phyloP scores from a whole-genome alignment of 2,888 invertebrate species.

The Dioctria linearis region DNA sequence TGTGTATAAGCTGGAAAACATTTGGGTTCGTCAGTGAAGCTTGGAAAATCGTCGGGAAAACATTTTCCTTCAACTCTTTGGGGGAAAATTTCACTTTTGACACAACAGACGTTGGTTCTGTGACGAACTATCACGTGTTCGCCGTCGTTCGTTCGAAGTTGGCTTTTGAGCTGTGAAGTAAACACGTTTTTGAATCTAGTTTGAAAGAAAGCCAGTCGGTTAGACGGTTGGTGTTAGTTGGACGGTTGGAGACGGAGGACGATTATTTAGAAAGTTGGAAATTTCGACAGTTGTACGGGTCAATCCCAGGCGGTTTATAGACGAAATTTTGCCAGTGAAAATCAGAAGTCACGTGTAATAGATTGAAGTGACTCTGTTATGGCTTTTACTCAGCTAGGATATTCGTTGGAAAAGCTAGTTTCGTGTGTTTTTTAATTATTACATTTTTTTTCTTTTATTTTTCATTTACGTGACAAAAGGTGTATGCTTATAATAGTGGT shows the following conservation, averaged over 20 bases:
- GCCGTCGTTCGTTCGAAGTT: background rate
- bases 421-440: constrained; percentile 41
- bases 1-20: background rate
- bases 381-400: constrained; percentile 11
- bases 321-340: constrained; percentile 9
- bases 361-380: constrained; percentile 17
- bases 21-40: constrained; percentile 4
- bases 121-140: constrained; percentile 28
- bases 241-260: too few species aligned
- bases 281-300: background rate
- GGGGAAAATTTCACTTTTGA: background rate
- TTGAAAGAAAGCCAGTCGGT: too few species aligned
- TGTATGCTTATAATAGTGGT: constrained; percentile 18
- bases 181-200: too few species aligned
- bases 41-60: constrained; percentile 42
- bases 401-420: constrained; percentile 44
- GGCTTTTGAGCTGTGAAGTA: too few species aligned
- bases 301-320: constrained; percentile 10
- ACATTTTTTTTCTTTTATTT: background rate
- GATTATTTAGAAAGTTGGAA: background rate
- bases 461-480: constrained; percentile 18
- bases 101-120: background rate
- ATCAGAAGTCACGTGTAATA: constrained; percentile 32
- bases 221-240: too few species aligned
- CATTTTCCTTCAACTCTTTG: constrained; percentile 14